A percentile compares a stretch with the other conserved stretches of the same genome.
Evolutionary conservation across 2,888 invertebrate species (phyloP).

Genomic region (Leptothorax acervorum): DNA sequence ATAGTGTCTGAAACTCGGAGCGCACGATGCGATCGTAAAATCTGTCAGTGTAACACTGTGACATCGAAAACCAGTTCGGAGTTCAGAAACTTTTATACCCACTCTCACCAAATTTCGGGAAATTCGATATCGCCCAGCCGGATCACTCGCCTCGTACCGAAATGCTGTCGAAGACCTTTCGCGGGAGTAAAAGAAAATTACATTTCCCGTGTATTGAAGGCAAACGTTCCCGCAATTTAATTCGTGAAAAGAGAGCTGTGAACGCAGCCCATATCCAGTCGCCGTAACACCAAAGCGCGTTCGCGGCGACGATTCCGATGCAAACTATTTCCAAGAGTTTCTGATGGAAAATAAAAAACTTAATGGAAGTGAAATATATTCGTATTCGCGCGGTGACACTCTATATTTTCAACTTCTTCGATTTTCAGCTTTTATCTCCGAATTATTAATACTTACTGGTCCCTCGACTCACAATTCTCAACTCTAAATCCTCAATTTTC

Average conservation of each 20-base stretch:
- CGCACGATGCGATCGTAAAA: conserved; percentile 37
- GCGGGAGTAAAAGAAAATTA: conserved; percentile 41
- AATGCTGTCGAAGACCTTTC: conserved; percentile 32
- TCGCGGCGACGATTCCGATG: neutral
- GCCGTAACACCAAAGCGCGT: neutral
- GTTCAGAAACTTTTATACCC: conserved; percentile 45
- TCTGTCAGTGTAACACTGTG: conserved; percentile 45
- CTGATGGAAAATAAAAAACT: neutral
- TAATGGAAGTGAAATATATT: conserved; percentile 7
- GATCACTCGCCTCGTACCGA: conserved; percentile 30
- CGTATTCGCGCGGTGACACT: neutral
- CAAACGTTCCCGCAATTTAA: conserved; percentile 48
- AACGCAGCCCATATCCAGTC: neutral
- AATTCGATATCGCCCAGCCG: conserved; percentile 47
- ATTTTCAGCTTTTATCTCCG: neutral
- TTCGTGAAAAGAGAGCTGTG: conserved; percentile 22
- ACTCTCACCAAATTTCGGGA: conserved; percentile 37
- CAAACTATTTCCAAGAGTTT: neutral
- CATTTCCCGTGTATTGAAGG: conserved; percentile 42
- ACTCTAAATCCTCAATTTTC: conserved; percentile 17
- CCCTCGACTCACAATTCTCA: neutral
- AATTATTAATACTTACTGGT: neutral
- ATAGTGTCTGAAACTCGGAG: conserved; percentile 25
- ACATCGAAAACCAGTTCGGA: conserved; percentile 41
- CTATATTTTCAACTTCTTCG: neutral